Evolutionary conservation across 2,888 invertebrate species (phyloP).

Genomic region (Latheticus oryzae): DNA sequence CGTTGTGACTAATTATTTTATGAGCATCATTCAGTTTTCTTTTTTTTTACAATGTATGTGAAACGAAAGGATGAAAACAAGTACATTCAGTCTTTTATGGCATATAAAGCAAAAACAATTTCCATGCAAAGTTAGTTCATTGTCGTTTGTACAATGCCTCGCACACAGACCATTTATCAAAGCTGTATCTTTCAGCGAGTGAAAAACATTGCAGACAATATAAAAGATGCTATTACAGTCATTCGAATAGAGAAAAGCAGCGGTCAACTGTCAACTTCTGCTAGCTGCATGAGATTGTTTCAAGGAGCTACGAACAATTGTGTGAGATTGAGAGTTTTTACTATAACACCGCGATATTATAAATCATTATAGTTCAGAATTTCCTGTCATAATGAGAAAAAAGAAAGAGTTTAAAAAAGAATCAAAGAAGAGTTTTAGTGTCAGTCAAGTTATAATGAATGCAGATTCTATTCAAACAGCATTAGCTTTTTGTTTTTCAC

Average conservation of each 20-base stretch:
- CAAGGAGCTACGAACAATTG: no score
- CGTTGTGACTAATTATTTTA: no score
- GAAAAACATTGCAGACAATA: slow-evolving; percentile 35
- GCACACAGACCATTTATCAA: slow-evolving; percentile 36
- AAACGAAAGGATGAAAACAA: slow-evolving; percentile 19
- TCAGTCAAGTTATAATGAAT: no score
- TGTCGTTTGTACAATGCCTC: slow-evolving; percentile 34
- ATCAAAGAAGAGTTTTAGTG: no score
- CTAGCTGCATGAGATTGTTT: no score
- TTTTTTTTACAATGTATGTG: slow-evolving; percentile 13
- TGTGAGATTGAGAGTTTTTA: no score
- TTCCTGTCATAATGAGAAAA: no score
- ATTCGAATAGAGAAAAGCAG: slow-evolving; percentile 26
- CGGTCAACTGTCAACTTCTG: slow-evolving; percentile 37
- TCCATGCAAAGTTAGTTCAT: slow-evolving; percentile 40
- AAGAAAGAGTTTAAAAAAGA: no score
- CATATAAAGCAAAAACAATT: slow-evolving; percentile 39
- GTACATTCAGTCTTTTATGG: slow-evolving; percentile 30
- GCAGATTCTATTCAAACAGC: no score
- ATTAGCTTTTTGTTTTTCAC: no score
- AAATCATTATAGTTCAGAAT: no score
- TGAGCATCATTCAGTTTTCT: slow-evolving; percentile 10
- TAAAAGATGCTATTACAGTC: slow-evolving; percentile 22
- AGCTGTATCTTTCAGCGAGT: slow-evolving; percentile 29
- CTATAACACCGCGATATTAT: no score